Evolutionary conservation across 1,140 invertebrate species (phyloP).

Genomic region (Gryllus bimaculatus): DNA sequence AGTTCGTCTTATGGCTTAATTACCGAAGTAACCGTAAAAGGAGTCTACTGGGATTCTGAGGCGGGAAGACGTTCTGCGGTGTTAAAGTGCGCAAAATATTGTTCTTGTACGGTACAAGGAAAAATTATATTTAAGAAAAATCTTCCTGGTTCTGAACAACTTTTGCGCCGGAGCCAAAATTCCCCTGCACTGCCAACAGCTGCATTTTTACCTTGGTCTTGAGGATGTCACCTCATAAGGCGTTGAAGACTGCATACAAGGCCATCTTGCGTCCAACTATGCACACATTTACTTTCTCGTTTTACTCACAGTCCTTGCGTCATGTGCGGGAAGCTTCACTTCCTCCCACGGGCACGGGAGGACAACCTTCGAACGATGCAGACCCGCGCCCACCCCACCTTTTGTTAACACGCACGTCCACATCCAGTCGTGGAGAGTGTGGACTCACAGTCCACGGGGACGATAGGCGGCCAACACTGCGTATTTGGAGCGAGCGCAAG

Average conservation of each 20-base stretch:
- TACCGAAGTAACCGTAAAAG: too few relatives aligned
- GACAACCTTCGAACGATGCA: neutral
- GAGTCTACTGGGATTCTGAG: neutral
- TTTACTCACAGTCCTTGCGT: neutral
- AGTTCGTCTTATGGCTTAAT: too few relatives aligned
- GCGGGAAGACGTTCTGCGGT: neutral
- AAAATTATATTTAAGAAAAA: neutral
- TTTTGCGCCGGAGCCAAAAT: too few relatives aligned
- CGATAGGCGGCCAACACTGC: neutral
- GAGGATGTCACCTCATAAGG: neutral
- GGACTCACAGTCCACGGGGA: too few relatives aligned
- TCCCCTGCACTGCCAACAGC: neutral
- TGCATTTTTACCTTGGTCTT: neutral
- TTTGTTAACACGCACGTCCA: neutral
- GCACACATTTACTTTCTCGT: neutral
- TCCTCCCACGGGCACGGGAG: neutral
- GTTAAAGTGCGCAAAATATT: neutral
- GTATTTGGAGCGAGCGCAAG: neutral
- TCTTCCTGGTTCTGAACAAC: neutral
- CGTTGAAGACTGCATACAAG: neutral
- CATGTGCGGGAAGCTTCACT: neutral
- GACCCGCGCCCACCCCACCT: neutral
- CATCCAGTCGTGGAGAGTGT: too few relatives aligned
- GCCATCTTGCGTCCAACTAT: neutral
- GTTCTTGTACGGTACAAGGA: neutral